Evolutionary conservation across 2,888 invertebrate genomes (phyloP).

Genomic region (Therioaphis trifolii): DNA sequence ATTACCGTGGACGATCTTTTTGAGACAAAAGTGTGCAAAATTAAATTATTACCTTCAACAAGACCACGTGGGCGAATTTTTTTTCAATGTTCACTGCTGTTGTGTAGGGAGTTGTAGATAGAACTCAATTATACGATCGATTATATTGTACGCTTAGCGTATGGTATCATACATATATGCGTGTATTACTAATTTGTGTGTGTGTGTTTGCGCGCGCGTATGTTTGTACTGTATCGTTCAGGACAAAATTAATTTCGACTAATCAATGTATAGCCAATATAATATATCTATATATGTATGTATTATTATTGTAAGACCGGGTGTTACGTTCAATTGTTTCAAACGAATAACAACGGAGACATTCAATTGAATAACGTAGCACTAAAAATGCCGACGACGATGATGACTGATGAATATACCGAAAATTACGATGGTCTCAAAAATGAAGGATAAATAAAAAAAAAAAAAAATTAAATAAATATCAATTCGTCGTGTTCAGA

Average conservation of each 20-base stretch:
- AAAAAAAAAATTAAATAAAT: not conserved
- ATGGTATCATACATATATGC: not conserved
- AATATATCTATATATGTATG: not conserved
- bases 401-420: not conserved
- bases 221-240: conserved; percentile 30
- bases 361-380: conserved; percentile 49
- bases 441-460: not conserved
- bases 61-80: too few relatives aligned
- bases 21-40: too few relatives aligned
- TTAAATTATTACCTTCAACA: too few relatives aligned
- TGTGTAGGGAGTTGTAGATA: too few relatives aligned
- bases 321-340: conserved; percentile 40
- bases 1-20: too few relatives aligned
- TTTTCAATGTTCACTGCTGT: too few relatives aligned
- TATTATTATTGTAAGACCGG: not conserved
- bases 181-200: not conserved
- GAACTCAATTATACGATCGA: not conserved
- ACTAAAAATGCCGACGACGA: conserved; percentile 38
- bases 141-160: not conserved
- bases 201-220: not conserved
- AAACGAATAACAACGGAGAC: conserved; percentile 30
- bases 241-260: conserved; percentile 47
- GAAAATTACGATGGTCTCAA: not conserved
- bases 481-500: not conserved
- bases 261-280: conserved; percentile 29